Evolutionary conservation across 1,140 invertebrate species (phyloP).

Genomic region (Micrasema longulum): DNA sequence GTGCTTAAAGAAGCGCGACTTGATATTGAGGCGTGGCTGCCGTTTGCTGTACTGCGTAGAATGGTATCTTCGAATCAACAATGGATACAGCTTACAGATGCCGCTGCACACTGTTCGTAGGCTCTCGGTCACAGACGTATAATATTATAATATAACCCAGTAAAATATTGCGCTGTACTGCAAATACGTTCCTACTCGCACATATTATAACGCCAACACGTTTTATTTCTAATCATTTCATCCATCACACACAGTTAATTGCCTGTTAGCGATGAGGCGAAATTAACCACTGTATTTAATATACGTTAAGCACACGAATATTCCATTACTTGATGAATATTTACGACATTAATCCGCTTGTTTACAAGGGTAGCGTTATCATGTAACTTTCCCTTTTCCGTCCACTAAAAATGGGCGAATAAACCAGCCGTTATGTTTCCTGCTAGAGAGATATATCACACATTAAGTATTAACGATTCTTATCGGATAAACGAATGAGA

Average conservation of each 20-base stretch:
- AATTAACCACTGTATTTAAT: slow-evolving; percentile 20
- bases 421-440: slow-evolving; percentile 20
- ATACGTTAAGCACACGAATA: slow-evolving; percentile 28
- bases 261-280: slow-evolving; percentile 17
- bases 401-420: slow-evolving; percentile 21
- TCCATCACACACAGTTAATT: slow-evolving; percentile 14
- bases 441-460: slow-evolving; percentile 16
- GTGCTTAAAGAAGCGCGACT: slow-evolving; percentile 36
- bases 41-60: too few species aligned
- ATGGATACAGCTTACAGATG: slow-evolving; percentile 1
- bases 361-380: slow-evolving; percentile 36
- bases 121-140: too few species aligned
- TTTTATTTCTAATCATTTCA: slow-evolving; percentile 11
- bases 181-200: too few species aligned
- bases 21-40: slow-evolving; percentile 26
- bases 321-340: slow-evolving; percentile 38
- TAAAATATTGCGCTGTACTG: too few species aligned
- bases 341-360: slow-evolving; percentile 35
- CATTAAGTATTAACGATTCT: slow-evolving; percentile 7
- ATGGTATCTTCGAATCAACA: slow-evolving; percentile 8
- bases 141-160: too few species aligned
- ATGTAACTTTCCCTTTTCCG: slow-evolving; percentile 17
- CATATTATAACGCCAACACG: too few species aligned
- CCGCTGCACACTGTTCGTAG: background rate
- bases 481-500: slow-evolving; percentile 3